These are phyloP conservation scores for Columba janthina DNA, from an alignment of 2,113 vertebrate genomes.

Conservation along the genomic window DNA sequence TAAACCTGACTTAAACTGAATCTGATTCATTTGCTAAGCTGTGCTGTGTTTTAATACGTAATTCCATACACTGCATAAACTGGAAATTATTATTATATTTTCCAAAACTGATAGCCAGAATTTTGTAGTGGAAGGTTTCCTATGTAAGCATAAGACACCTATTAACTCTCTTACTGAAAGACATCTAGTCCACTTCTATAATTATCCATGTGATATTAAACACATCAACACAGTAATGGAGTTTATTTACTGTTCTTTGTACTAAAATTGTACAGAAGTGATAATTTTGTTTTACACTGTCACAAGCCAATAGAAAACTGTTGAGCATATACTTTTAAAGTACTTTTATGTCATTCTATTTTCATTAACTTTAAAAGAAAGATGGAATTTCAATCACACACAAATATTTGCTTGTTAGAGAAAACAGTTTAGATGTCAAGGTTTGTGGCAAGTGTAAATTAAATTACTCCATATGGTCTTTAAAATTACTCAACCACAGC, in stretches of 20 bases:
- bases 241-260: background rate
- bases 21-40: background rate
- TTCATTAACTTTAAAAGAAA: background rate
- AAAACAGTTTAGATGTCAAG: conserved; percentile 5
- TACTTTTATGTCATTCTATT: background rate
- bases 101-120: background rate
- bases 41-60: background rate
- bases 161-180: background rate
- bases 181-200: background rate
- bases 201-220: background rate
- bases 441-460: conserved; percentile 15
- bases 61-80: background rate
- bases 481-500: background rate
- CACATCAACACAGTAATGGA: background rate
- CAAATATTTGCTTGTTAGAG: background rate
- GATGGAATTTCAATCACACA: background rate
- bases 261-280: background rate
- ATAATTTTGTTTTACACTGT: background rate
- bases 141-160: background rate
- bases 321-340: background rate
- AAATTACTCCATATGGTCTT: background rate
- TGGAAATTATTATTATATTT: background rate
- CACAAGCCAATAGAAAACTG: background rate
- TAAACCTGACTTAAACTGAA: background rate
- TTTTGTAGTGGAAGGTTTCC: background rate